A percentile compares a stretch with the other conserved stretches of the same genome.
phyloP scores from a whole-genome alignment of 2,888 invertebrate species.

The Cerceris ruficornis region DNA sequence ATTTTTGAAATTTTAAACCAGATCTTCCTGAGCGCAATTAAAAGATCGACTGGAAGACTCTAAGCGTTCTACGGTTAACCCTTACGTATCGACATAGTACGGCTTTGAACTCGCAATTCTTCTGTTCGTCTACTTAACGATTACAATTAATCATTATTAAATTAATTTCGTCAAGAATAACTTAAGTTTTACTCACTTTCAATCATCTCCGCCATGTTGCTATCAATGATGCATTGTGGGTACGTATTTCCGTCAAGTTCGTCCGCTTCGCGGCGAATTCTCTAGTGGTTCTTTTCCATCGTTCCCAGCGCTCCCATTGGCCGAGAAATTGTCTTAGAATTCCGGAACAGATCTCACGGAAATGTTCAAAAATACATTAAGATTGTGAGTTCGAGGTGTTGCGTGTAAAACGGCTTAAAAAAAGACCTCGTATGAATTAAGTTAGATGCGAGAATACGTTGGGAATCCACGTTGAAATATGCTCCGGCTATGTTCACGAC shows the following conservation, averaged over 20 bases:
- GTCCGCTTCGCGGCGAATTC: slow-evolving; percentile 57
- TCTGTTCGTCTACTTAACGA: slow-evolving; percentile 27
- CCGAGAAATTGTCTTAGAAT: slow-evolving; percentile 15
- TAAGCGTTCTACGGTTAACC: slow-evolving; percentile 1
- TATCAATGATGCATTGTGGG: slow-evolving; percentile 81
- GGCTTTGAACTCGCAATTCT: slow-evolving; percentile 45
- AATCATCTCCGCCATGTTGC: slow-evolving; percentile 92
- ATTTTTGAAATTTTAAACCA: slow-evolving; percentile 81
- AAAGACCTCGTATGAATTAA: background rate
- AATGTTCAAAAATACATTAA: slow-evolving; percentile 30
- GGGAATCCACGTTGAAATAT: background rate
- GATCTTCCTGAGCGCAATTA: slow-evolving; percentile 65
- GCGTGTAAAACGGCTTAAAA: background rate
- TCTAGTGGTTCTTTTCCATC: slow-evolving; percentile 48
- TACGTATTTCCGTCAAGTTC: slow-evolving; percentile 69
- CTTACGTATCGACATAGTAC: slow-evolving; percentile 7
- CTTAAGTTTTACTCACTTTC: slow-evolving; percentile 88
- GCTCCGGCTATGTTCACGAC: background rate
- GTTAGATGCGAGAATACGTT: background rate
- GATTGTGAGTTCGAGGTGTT: background rate
- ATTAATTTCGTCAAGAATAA: slow-evolving; percentile 74
- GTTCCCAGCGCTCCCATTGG: slow-evolving; percentile 43
- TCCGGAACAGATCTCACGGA: slow-evolving; percentile 7
- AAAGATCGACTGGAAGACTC: slow-evolving; percentile 63
- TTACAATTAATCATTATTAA: slow-evolving; percentile 50